Base-by-base conservation (phyloP, 2,888 invertebrate species). In the Euplagia quadripunctaria region DNA sequence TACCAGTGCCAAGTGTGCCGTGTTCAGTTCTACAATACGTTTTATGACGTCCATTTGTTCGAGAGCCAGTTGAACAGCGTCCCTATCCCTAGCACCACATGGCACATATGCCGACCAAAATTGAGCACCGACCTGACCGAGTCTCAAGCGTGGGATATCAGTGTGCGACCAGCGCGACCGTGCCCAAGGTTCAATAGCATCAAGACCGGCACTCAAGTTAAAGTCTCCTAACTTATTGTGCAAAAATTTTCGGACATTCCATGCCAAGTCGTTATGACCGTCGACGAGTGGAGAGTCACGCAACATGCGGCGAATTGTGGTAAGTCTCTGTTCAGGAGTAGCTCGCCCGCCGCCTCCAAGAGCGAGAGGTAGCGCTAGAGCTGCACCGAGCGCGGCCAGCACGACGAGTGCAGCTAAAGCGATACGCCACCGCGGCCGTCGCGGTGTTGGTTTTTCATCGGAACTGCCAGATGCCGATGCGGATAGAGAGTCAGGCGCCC, bases 141-240 rank as follows among this genome's bases (percentile, higher is more conserved):
- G 96, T 86, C 97, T 96, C 86, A 99, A 96, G 88, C 98, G 97
- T 76, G 98, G 98, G 86, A 99, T 98, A 93, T 99, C 99, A 46
- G 99, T 99, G 92, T 99, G 99, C 86, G 98, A 98, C 98, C 98
- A 99, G 93, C 97, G 97, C 91, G 98, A 98, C 86, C 97, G 96
- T 83, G 98, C 97, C 98, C 98, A 98, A 82, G 98, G 98, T 88
- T 98, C 97, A 83, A 97, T 96, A 75, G 96, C 96, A 79, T 97
- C 96, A 76, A 97, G 94, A 81, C 97, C 96, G 79, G 96, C 96
- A 86, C 97, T 97, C 88, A 97, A 95, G 91, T 97, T 97, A 82
- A 97, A 96, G 79, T 96, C 96, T 77, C 96, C 95, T 82, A 98
- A 96, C 92, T 97, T 97, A 91, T 98, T 98, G 94, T 98, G 98